Base-by-base conservation (phyloP, 2,113 vertebrate species). In the Tonatia bakeri region DNA sequence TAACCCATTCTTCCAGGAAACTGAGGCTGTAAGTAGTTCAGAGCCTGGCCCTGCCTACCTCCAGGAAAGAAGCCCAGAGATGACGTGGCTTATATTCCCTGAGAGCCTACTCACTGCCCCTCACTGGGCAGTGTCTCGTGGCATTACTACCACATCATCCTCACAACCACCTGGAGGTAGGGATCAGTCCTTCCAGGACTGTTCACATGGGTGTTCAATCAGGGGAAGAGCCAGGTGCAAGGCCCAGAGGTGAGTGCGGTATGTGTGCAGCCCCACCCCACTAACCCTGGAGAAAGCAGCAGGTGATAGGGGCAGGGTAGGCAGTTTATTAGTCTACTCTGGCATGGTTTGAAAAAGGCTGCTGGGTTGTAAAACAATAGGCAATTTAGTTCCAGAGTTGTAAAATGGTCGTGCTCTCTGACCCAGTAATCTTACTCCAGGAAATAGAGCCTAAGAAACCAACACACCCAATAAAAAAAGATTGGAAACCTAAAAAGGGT, bases 391-490 rank as follows among this genome's bases (percentile, higher is more conserved):
- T 90, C 54, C 61, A 90, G 72, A 84, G 45, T 83, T 67, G 3
- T 86, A 82, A 90, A 90, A 72, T 1, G 1, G 40, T 76, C 81
- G 70, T 40, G 67, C 16, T 65, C 85, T 90, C 85, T 88, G 73
- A 75, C 79, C 33, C 40, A 12, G 50, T 76, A 79, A 97, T 38
- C 43, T 50, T 17, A 85, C 24, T 87, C 82, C 79, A 96, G 82
- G 94, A 96, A 96, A 90, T 0, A 70, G 43, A 67, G 76, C 43
- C 83, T 70, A 81, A 96, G 77, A 90, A 80, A 87, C 7, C 75
- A 94, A 82, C 0, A 20, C 3, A 61, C 33, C 61, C 64, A 91
- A 72, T 33, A 64, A 64, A 56, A 87, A 93, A 80, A 38, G 1
- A 52, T 1, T 73, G 83, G 28, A 56, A 91, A 36, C 36, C 17